phyloP scores from a whole-genome alignment of 2,888 invertebrate genomes.

The Hemithea aestivaria region DNA sequence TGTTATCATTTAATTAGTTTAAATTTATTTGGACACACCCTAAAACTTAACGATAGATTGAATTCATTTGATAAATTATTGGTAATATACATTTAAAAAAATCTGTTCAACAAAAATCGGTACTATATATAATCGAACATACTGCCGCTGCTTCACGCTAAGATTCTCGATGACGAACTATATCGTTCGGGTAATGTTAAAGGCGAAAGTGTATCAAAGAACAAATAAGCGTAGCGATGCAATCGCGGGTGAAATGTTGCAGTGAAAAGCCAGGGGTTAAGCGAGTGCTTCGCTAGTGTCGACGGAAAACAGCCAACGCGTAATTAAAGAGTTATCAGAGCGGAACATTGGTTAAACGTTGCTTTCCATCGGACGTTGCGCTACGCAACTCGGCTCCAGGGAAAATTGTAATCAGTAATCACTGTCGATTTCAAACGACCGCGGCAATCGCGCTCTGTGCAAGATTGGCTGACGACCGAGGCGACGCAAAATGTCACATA shows the following conservation, averaged over 20 bases:
- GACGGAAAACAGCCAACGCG: conserved; percentile 70
- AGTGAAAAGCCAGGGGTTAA: conserved; percentile 73
- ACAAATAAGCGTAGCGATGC: conserved; percentile 52
- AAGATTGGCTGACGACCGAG: too few species aligned
- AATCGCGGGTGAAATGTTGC: conserved; percentile 62
- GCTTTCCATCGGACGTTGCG: conserved; percentile 78
- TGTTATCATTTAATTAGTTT: too few species aligned
- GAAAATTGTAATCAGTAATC: conserved; percentile 78
- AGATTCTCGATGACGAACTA: too few species aligned
- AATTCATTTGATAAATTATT: too few species aligned
- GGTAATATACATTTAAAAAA: too few species aligned
- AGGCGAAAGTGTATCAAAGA: conserved; percentile 72
- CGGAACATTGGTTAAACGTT: conserved; percentile 77
- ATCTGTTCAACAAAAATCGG: too few species aligned
- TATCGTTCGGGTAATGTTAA: conserved; percentile 36
- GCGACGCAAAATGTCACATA: too few species aligned
- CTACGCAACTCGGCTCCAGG: conserved; percentile 70
- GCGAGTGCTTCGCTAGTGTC: conserved; percentile 60
- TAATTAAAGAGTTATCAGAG: conserved; percentile 78
- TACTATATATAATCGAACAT: too few species aligned
- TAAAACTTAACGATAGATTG: too few species aligned
- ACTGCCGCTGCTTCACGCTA: too few species aligned
- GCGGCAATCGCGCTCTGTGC: conserved; percentile 50
- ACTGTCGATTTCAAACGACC: conserved; percentile 76
- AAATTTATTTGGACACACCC: too few species aligned